Conservation (phyloP, 2,797 vertebrate genomes). For the Dendrocincla tyrannina region DNA sequence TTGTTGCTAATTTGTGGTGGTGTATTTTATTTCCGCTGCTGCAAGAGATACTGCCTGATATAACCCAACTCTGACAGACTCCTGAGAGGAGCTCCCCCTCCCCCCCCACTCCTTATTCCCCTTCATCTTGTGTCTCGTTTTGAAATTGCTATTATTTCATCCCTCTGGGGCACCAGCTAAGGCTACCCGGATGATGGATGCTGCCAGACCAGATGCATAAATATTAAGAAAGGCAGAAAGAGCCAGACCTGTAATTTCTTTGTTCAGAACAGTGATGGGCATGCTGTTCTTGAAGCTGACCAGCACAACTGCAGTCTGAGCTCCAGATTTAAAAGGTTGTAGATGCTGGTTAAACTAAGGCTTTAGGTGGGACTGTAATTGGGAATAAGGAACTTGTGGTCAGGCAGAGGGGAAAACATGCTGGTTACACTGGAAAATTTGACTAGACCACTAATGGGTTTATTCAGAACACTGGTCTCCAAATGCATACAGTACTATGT, state of each 20-base stretch:
- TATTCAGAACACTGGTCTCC: not conserved
- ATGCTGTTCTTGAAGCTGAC: not conserved
- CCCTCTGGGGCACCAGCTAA: conserved; percentile 15
- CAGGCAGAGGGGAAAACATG: not conserved
- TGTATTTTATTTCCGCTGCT: not conserved
- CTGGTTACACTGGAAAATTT: not conserved
- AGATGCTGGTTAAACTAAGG: not conserved
- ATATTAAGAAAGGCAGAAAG: conserved; percentile 38
- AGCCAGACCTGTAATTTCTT: conserved; percentile 20
- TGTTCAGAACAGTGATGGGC: not conserved
- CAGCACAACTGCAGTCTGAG: not conserved
- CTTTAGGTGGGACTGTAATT: not conserved
- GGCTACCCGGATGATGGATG: not conserved
- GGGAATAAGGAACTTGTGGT: not conserved
- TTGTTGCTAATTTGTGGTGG: not conserved
- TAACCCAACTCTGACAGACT: not conserved
- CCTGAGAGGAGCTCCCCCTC: not conserved
- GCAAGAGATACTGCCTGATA: not conserved
- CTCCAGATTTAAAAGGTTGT: not conserved
- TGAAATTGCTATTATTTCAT: conserved; percentile 42
- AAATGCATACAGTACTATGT: not conserved
- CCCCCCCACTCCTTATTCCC: not conserved
- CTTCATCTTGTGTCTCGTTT: not conserved
- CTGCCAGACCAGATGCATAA: conserved; percentile 41
- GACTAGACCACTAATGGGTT: not conserved